A percentile compares a stretch with the other conserved stretches of the same genome.
Evolutionary conservation across 2,797 vertebrate species (phyloP).

Genomic region (Silurus lanzhouensis): DNA sequence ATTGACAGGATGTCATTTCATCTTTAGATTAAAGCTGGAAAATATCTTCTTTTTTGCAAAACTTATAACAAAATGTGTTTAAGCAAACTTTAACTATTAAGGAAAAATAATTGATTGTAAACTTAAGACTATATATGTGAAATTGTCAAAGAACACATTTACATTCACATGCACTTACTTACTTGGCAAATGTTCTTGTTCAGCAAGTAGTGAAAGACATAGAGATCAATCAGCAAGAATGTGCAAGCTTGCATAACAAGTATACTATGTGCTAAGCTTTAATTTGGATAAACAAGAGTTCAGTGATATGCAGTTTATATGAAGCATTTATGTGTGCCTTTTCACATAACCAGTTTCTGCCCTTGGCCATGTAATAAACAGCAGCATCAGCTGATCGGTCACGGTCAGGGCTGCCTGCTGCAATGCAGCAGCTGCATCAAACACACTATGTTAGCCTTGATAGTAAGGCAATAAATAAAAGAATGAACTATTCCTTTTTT

Average conservation of each 20-base stretch:
- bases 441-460: constrained; percentile 65
- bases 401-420: constrained; percentile 50
- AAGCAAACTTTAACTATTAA: background rate
- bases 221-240: background rate
- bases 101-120: background rate
- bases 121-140: background rate
- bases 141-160: background rate
- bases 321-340: constrained; percentile 31
- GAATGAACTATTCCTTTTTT: background rate
- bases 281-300: constrained; percentile 5
- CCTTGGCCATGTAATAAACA: constrained; percentile 27
- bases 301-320: constrained; percentile 7
- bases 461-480: constrained; percentile 34
- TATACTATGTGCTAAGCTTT: background rate
- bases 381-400: constrained; percentile 50
- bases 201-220: background rate
- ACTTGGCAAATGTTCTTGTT: background rate
- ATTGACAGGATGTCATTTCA: background rate
- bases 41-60: background rate
- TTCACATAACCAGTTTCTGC: constrained; percentile 28
- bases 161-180: background rate
- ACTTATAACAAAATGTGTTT: background rate
- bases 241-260: background rate
- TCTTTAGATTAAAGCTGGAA: background rate
- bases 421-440: constrained; percentile 67